A percentile compares a stretch with the other conserved stretches of the same genome.
phyloP scores from a whole-genome alignment of 2,888 invertebrate genomes.

The Nudaria mundana region DNA sequence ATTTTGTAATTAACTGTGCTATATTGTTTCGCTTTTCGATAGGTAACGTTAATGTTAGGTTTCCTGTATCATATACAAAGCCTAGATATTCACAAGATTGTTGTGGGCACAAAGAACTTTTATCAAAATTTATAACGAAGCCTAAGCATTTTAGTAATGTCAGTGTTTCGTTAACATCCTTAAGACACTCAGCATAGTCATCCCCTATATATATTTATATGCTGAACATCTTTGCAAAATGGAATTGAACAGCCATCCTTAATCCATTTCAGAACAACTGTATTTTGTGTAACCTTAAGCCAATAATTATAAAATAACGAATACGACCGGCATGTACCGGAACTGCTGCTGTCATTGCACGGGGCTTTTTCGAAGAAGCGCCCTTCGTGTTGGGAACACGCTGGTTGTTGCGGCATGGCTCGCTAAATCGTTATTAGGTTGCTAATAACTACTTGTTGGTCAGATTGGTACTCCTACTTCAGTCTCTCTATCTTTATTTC shows the following conservation, averaged over 20 bases:
- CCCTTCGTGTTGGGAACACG: not conserved
- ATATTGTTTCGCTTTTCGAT: not conserved
- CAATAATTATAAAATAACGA: conserved; percentile 1
- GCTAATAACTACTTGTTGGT: too few species aligned
- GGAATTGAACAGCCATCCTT: conserved; percentile 3
- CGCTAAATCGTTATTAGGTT: too few species aligned
- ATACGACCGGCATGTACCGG: conserved; percentile 9
- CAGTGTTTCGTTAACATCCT: conserved; percentile 5
- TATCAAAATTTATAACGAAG: conserved; percentile 3
- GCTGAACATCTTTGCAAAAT: not conserved
- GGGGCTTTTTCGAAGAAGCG: not conserved
- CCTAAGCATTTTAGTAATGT: conserved; percentile 1
- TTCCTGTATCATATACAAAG: conserved; percentile 1
- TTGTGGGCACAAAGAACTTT: conserved; percentile 4
- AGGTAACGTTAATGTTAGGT: conserved; percentile 2
- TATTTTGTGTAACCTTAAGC: conserved; percentile 1
- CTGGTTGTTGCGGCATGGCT: not conserved
- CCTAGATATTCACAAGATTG: conserved; percentile 11
- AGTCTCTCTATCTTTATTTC: too few species aligned
- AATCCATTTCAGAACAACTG: conserved; percentile 1
- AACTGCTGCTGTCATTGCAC: not conserved
- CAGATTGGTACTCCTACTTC: too few species aligned
- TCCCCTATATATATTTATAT: conserved; percentile 12
- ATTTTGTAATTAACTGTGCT: not conserved
- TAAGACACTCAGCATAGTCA: conserved; percentile 4